These are phyloP conservation scores for Setipinna tenuifilis DNA, from an alignment of 2,797 vertebrate genomes.

Conservation along the genomic window DNA sequence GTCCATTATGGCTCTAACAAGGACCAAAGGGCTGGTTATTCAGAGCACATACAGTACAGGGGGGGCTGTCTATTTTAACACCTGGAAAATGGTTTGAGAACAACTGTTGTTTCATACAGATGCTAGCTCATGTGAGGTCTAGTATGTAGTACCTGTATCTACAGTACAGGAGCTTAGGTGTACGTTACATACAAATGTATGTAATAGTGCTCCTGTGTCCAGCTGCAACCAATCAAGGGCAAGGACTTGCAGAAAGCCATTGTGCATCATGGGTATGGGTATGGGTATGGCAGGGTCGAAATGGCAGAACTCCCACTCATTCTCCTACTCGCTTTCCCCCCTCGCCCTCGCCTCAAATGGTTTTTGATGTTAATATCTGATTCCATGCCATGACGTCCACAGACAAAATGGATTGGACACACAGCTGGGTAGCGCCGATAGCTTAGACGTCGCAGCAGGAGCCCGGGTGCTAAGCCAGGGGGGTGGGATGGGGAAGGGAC, in stretches of 20 bases:
- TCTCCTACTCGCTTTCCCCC: not conserved
- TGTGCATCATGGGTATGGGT: not conserved
- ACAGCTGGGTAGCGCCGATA: constrained; percentile 42
- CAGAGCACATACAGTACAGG: not conserved
- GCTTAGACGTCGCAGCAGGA: not conserved
- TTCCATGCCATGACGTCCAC: constrained; percentile 32
- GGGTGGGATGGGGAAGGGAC: too few relatives aligned
- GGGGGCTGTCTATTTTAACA: not conserved
- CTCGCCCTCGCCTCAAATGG: not conserved
- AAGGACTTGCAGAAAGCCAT: not conserved
- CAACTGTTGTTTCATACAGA: not conserved
- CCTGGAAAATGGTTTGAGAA: not conserved
- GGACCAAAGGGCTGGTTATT: not conserved
- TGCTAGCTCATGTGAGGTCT: not conserved
- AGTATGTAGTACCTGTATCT: not conserved
- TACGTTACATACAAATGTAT: not conserved
- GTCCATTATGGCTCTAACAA: too few relatives aligned
- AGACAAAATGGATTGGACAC: constrained; percentile 47
- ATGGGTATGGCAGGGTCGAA: not conserved
- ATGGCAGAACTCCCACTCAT: not conserved
- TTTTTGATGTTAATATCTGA: constrained; percentile 33
- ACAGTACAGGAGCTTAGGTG: not conserved
- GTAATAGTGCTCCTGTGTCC: not conserved
- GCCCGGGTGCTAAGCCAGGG: not conserved
- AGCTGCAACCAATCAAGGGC: not conserved